These are phyloP conservation scores for Drosophila pectinifera DNA, from an alignment of 1,140 invertebrate species.

Conservation along the genomic window DNA sequence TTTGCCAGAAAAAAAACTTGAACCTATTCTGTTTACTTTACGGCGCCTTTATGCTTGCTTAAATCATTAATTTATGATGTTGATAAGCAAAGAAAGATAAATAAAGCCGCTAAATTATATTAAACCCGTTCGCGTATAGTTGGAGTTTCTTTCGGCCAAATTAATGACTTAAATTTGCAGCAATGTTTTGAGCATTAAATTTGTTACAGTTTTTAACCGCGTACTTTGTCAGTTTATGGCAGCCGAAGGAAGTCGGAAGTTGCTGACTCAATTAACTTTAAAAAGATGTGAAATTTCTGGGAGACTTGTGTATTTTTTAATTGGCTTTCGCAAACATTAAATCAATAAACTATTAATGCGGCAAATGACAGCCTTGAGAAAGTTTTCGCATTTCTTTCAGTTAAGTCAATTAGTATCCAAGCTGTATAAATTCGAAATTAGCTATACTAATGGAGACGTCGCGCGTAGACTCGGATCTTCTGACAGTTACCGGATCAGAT, in stretches of 20 bases:
- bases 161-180: slow-evolving; percentile 64
- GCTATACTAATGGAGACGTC: too few relatives aligned
- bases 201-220: slow-evolving; percentile 43
- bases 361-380: slow-evolving; percentile 4
- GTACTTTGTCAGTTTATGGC: slow-evolving; percentile 19
- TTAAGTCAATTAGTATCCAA: not conserved
- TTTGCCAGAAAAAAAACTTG: too few relatives aligned
- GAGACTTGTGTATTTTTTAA: slow-evolving; percentile 3
- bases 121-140: slow-evolving; percentile 47
- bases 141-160: slow-evolving; percentile 47
- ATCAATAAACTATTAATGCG: slow-evolving; percentile 1
- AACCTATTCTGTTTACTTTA: too few relatives aligned
- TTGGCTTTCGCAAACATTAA: not conserved
- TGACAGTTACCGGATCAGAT: slow-evolving; percentile 8
- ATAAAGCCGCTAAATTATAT: slow-evolving; percentile 17
- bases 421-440: not conserved
- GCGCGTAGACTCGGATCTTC: slow-evolving; percentile 4
- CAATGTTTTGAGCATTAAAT: slow-evolving; percentile 62
- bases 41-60: slow-evolving; percentile 6
- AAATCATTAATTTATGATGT: slow-evolving; percentile 47
- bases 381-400: not conserved
- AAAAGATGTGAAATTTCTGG: slow-evolving; percentile 30
- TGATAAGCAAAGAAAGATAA: slow-evolving; percentile 7
- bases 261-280: slow-evolving; percentile 22
- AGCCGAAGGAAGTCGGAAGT: slow-evolving; percentile 23